Evolutionary conservation across 2,797 vertebrate genomes (phyloP).

Genomic region (Sebastes umbrosus): DNA sequence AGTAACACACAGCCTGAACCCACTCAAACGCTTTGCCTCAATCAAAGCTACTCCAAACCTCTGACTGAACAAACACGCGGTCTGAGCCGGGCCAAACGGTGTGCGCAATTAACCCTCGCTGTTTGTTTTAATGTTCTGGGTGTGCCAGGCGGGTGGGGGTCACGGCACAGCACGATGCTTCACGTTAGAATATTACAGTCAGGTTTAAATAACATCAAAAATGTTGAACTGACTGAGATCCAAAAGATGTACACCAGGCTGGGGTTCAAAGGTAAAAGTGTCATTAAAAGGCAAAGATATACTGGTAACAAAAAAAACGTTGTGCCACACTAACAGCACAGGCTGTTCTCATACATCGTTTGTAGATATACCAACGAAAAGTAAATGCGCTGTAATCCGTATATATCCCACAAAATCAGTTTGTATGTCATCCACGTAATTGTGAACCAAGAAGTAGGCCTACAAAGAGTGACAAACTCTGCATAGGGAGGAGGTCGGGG

Average conservation of each 20-base stretch:
- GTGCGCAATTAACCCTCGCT: slow-evolving; percentile 25
- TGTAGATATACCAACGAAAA: too few species aligned
- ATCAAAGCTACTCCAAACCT: slow-evolving; percentile 53
- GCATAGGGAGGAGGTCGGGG: too few species aligned
- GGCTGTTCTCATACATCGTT: too few species aligned
- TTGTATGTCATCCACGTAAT: too few species aligned
- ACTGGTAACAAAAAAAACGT: neutral
- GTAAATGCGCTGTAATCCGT: too few species aligned
- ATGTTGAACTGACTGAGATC: neutral
- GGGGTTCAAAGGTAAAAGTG: neutral
- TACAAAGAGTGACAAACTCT: too few species aligned
- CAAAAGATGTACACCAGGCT: neutral
- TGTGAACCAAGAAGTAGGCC: too few species aligned
- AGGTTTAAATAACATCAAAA: neutral
- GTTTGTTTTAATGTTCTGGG: slow-evolving; percentile 45
- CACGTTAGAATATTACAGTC: neutral
- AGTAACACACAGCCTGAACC: slow-evolving; percentile 50
- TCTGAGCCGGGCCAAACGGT: slow-evolving; percentile 18
- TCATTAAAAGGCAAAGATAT: neutral
- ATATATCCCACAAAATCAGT: too few species aligned
- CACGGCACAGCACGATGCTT: neutral
- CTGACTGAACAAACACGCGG: slow-evolving; percentile 51
- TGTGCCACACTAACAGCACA: too few species aligned
- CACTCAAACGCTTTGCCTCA: slow-evolving; percentile 42
- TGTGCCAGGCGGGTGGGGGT: slow-evolving; percentile 29